These are phyloP conservation scores for Drosophila varians DNA, from an alignment of 1,140 invertebrate species.

Conservation along the genomic window DNA sequence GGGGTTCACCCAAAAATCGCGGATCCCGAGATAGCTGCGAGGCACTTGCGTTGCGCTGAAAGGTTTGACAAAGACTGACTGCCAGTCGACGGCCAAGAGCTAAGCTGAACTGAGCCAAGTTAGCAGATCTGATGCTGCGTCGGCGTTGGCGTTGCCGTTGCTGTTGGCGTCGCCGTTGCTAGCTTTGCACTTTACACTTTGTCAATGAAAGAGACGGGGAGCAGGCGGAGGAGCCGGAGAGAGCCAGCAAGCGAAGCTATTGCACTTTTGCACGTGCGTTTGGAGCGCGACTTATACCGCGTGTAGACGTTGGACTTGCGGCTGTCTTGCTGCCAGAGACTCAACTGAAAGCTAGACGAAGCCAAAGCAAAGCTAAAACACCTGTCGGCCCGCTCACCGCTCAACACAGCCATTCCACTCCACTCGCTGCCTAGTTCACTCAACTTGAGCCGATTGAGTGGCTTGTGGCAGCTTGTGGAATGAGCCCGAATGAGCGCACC, in stretches of 20 bases:
- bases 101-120: slow-evolving; percentile 36
- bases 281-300: slow-evolving; percentile 25
- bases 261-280: slow-evolving; percentile 70
- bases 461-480: slow-evolving; percentile 33
- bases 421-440: slow-evolving; percentile 3
- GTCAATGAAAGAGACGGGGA: slow-evolving; percentile 37
- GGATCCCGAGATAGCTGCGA: slow-evolving; percentile 38
- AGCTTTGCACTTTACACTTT: slow-evolving; percentile 79
- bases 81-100: slow-evolving; percentile 50
- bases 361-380: slow-evolving; percentile 36
- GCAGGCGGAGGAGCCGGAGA: neutral
- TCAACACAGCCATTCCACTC: slow-evolving; percentile 28
- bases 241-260: slow-evolving; percentile 14
- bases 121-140: slow-evolving; percentile 15
- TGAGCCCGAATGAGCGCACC: slow-evolving; percentile 33
- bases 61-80: slow-evolving; percentile 75
- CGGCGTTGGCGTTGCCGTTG: slow-evolving; percentile 25
- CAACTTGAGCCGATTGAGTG: slow-evolving; percentile 11
- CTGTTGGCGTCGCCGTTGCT: slow-evolving; percentile 31
- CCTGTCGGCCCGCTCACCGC: slow-evolving; percentile 18
- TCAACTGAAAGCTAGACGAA: slow-evolving; percentile 57
- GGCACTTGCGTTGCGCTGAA: slow-evolving; percentile 68
- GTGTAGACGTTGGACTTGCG: slow-evolving; percentile 40
- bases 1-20: slow-evolving; percentile 24
- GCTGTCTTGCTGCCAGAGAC: slow-evolving; percentile 42